These are phyloP conservation scores for Ditylenchus dipsaci DNA, from an alignment of 1,140 invertebrate species.

Conservation along the genomic window DNA sequence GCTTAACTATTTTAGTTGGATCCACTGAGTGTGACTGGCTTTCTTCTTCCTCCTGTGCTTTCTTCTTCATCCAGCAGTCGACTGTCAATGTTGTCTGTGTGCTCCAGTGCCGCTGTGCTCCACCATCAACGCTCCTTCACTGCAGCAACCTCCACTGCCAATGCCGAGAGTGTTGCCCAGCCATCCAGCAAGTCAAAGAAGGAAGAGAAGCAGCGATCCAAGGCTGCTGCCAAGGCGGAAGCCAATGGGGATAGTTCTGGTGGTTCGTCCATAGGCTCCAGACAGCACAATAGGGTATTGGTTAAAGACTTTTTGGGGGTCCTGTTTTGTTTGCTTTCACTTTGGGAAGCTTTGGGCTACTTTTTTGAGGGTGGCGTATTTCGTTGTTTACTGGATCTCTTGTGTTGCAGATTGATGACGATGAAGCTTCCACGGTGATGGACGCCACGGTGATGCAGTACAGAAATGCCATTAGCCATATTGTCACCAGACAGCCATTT, in stretches of 20 bases:
- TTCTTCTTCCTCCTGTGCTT: conserved; percentile 16
- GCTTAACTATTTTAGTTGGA: conserved; percentile 13
- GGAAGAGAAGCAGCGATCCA: too few species aligned
- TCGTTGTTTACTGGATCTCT: too few species aligned
- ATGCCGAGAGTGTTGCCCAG: too few species aligned
- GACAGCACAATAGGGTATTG: not conserved
- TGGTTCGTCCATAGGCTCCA: too few species aligned
- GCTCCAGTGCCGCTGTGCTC: not conserved
- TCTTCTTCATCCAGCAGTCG: conserved; percentile 1
- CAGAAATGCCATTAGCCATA: conserved; percentile 45
- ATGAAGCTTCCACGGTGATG: conserved; percentile 56
- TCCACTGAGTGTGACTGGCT: conserved; percentile 12
- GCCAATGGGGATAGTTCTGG: too few species aligned
- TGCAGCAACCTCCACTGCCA: not conserved
- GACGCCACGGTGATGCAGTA: conserved; percentile 53
- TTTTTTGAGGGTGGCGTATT: not conserved
- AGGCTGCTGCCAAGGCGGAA: too few species aligned
- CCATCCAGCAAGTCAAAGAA: too few species aligned
- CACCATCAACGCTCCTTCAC: not conserved
- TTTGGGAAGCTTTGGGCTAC: conserved; percentile 7
- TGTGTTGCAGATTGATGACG: conserved; percentile 52
- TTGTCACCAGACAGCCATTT: conserved; percentile 44
- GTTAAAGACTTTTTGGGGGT: not conserved
- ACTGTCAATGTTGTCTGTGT: not conserved
- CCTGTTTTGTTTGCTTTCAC: conserved; percentile 5